Percentiles rank a stretch among this genome's conserved stretches.
phyloP scores from a whole-genome alignment of 2,797 vertebrate species.

The Danio jaintianensis region DNA sequence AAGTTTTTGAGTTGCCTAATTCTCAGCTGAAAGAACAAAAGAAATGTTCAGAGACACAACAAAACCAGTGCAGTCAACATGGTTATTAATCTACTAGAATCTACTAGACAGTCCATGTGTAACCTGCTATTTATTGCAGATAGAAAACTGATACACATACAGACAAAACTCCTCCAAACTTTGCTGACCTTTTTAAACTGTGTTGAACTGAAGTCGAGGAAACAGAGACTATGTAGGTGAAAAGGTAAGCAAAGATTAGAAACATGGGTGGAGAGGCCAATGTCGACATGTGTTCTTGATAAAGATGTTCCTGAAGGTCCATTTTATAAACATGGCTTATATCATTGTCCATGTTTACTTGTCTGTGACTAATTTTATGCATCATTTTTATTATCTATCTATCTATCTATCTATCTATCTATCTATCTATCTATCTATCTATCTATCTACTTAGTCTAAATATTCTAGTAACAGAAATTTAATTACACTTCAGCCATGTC shows the following conservation, averaged over 20 bases:
- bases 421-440: too few species aligned
- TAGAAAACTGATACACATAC: constrained; percentile 14
- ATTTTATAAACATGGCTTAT: not conserved
- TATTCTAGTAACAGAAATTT: too few species aligned
- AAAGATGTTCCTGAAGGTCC: not conserved
- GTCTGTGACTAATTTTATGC: not conserved
- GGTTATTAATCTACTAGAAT: constrained; percentile 24
- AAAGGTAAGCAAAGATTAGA: not conserved
- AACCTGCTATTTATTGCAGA: not conserved
- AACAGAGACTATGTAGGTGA: not conserved
- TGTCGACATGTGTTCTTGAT: not conserved
- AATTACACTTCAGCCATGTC: too few species aligned
- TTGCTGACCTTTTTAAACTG: constrained; percentile 20
- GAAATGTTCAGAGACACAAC: constrained; percentile 21
- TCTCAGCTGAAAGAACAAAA: constrained; percentile 19
- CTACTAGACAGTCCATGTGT: not conserved
- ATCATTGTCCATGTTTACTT: not conserved
- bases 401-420: too few species aligned
- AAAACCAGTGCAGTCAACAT: constrained; percentile 17
- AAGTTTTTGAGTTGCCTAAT: constrained; percentile 10
- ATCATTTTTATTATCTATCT: not conserved
- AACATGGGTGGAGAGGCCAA: not conserved
- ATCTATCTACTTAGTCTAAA: too few species aligned
- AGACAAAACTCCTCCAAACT: constrained; percentile 12
- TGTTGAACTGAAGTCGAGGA: not conserved